Base-by-base conservation (phyloP, 2,113 vertebrate species). In the Jacana jacana region DNA sequence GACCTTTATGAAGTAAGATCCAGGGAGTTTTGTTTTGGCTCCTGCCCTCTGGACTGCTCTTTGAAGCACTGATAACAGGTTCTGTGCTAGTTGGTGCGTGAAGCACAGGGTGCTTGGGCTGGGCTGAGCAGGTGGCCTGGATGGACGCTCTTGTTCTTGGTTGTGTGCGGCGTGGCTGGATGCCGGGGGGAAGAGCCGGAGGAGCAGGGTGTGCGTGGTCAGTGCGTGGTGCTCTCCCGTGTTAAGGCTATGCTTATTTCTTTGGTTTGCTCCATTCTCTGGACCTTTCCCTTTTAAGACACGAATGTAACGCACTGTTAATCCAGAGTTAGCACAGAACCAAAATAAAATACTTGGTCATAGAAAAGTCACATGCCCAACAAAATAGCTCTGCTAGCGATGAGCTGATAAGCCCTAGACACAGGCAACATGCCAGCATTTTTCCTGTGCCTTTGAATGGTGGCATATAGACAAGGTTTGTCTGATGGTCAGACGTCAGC, bases 181-280 rank as follows among this genome's bases (percentile, higher is more conserved):
- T 0, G 40, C 44, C 44, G 17, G 25, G 23, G 20, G n/a, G n/a
- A 73, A 13, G 66, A 61, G 51, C 3, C 6, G 27, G 44, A 25
- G 17, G 63, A 33, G 0, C 12, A 13, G 42, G 39, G 39, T 13
- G 19, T 3, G 1, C 2, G 3, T 10, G 3, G 0, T 39, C 68
- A 52, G 48, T 31, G 57, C 19, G 1, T 4, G 31, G 4, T 24
- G 35, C 72, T 83, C n/a, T 54, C 1, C 2, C 16, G 13, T 44
- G 28, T 72, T 44, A 28, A n/a, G 49, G 31, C 64, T 73, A 6
- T 46, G 19, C 39, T 44, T 27, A 4, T 52, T 60, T 64, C 46
- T 60, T 55, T n/a, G 33, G 10, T 4, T 71, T 52, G 33, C 37
- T 28, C 31, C 1, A 0, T 72, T 79, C 58, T 11, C 23, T 23